Percentiles rank a stretch among this genome's conserved stretches.
Conservation (phyloP, 1,140 invertebrate species). For the Drosophila aff. region DNA sequence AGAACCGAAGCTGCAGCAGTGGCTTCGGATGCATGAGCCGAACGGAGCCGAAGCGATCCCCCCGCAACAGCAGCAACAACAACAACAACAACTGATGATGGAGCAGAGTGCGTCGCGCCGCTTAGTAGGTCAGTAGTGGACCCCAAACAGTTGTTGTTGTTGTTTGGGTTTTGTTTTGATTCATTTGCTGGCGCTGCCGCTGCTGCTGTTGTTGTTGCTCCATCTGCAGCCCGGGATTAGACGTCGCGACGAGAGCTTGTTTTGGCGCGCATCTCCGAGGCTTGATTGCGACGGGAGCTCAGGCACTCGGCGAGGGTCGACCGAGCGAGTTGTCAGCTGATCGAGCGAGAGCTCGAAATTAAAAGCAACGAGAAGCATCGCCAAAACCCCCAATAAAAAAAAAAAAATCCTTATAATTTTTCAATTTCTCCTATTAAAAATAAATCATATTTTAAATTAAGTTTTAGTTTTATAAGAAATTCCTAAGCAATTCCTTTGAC, state of each 20-base stretch:
- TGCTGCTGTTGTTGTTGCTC: slow-evolving; percentile 20
- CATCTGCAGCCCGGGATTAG: slow-evolving; percentile 37
- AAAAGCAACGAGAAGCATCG: background rate
- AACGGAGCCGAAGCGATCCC: background rate
- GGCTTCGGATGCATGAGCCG: slow-evolving; percentile 16
- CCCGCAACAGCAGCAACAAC: background rate
- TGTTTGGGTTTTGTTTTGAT: slow-evolving; percentile 63
- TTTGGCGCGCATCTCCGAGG: slow-evolving; percentile 54
- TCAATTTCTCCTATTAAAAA: too few relatives aligned
- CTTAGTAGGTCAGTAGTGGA: slow-evolving; percentile 84
- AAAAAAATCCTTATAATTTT: background rate
- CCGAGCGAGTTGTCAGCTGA: background rate
- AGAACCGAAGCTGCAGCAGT: slow-evolving; percentile 16
- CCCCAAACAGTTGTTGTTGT: slow-evolving; percentile 64
- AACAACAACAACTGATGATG: slow-evolving; percentile 21
- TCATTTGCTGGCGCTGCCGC: slow-evolving; percentile 55
- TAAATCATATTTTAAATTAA: background rate
- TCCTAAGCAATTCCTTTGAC: background rate
- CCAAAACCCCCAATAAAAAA: too few relatives aligned
- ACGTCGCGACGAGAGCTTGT: slow-evolving; percentile 48
- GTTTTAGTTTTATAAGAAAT: too few relatives aligned
- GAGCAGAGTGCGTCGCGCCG: slow-evolving; percentile 52
- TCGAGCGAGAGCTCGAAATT: background rate
- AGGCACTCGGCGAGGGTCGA: slow-evolving; percentile 22
- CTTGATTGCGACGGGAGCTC: slow-evolving; percentile 28